A percentile compares a stretch with the other conserved stretches of the same genome.
Conservation (phyloP, 1,140 invertebrate genomes). For the Mactra quadrangularis region DNA sequence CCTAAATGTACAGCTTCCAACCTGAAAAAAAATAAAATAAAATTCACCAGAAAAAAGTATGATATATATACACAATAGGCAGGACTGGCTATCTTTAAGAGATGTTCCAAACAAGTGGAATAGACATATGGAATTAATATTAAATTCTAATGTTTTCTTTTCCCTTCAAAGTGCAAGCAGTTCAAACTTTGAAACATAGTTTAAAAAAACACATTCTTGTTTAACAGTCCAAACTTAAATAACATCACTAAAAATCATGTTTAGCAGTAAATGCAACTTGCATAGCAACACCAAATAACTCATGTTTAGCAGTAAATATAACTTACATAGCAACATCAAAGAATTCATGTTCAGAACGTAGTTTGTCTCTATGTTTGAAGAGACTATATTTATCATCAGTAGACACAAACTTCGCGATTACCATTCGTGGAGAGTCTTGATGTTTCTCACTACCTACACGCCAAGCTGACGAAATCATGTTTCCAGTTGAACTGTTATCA, state of each 20-base stretch:
- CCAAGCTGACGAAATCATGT: no score
- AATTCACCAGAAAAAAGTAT: constrained; percentile 52
- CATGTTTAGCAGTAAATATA: neutral
- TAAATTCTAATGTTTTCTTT: no score
- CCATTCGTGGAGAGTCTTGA: no score
- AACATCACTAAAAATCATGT: neutral
- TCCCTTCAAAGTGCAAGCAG: no score
- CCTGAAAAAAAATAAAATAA: constrained; percentile 82
- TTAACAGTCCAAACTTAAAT: neutral
- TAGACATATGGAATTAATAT: neutral
- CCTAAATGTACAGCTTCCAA: constrained; percentile 88
- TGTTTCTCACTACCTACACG: no score
- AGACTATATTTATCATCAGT: no score
- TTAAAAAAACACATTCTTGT: no score
- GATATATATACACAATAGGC: constrained; percentile 1
- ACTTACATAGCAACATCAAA: constrained; percentile 90
- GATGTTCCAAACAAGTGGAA: neutral
- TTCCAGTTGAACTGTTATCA: no score
- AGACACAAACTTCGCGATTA: no score
- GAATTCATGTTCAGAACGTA: constrained; percentile 91
- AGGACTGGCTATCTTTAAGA: neutral
- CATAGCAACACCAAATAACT: neutral
- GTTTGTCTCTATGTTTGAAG: no score
- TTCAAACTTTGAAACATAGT: no score
- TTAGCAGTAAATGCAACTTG: neutral